A percentile compares a stretch with the other conserved stretches of the same genome.
Conservation (phyloP, 1,140 invertebrate species). For the Pseudachorutes palmiensis region DNA sequence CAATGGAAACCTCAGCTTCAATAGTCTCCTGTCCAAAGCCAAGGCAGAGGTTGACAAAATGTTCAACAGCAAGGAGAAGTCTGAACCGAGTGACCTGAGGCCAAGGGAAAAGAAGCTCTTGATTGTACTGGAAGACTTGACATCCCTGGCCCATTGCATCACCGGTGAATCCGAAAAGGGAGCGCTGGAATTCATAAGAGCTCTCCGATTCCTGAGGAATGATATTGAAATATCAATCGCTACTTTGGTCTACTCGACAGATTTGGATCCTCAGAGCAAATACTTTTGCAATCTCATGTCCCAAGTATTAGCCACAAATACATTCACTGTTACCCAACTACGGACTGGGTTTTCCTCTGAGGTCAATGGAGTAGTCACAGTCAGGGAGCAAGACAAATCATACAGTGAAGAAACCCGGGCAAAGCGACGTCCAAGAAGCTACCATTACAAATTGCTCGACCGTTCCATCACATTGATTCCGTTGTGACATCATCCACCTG, state of each 20-base stretch:
- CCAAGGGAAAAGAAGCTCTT: not conserved
- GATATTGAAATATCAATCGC: not conserved
- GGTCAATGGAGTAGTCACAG: not conserved
- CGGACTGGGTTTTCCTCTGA: slow-evolving; percentile 1
- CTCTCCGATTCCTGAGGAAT: not conserved
- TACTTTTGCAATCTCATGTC: slow-evolving; percentile 7
- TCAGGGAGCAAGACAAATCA: not conserved
- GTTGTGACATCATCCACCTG: not conserved
- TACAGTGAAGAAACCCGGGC: not conserved
- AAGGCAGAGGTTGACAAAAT: not conserved
- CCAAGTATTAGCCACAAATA: not conserved
- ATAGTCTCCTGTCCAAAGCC: not conserved
- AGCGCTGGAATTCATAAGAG: not conserved
- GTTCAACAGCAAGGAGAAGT: not conserved
- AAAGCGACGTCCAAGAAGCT: not conserved
- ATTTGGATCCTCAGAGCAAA: not conserved
- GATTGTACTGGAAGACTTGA: slow-evolving; percentile 4
- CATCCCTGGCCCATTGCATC: not conserved
- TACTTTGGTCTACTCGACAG: not conserved
- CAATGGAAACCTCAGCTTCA: not conserved
- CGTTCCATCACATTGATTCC: not conserved
- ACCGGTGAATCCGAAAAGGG: not conserved
- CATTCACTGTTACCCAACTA: not conserved
- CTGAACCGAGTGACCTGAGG: no score
- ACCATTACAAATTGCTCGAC: slow-evolving; percentile 1